Evolutionary conservation across 1,140 invertebrate genomes (phyloP).

Genomic region (Scaptomyza pallida): DNA sequence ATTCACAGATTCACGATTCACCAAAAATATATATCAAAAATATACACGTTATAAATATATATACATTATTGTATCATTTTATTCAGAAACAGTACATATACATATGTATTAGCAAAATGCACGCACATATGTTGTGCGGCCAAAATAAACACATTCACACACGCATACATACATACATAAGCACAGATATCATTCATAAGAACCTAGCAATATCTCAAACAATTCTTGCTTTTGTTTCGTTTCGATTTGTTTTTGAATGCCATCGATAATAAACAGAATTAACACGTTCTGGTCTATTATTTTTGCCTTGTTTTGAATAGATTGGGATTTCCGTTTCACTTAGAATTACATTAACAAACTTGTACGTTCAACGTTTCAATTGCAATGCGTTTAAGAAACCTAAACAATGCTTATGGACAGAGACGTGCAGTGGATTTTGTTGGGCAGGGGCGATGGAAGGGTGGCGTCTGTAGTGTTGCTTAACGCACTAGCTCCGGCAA

Average conservation of each 20-base stretch:
- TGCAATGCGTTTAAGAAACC: slow-evolving; percentile 17
- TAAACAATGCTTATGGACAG: neutral
- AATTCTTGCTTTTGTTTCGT: slow-evolving; percentile 29
- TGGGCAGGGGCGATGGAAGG: neutral
- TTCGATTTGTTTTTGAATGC: slow-evolving; percentile 19
- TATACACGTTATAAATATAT: slow-evolving; percentile 45
- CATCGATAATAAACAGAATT: slow-evolving; percentile 45
- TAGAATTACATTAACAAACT: slow-evolving; percentile 50
- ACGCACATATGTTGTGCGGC: slow-evolving; percentile 23
- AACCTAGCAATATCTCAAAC: too few relatives aligned
- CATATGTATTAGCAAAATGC: slow-evolving; percentile 18
- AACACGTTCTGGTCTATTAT: slow-evolving; percentile 54
- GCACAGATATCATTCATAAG: slow-evolving; percentile 45
- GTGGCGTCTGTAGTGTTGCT: slow-evolving; percentile 1
- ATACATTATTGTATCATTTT: slow-evolving; percentile 55
- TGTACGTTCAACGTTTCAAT: slow-evolving; percentile 32
- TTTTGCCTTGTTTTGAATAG: slow-evolving; percentile 7
- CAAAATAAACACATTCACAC: slow-evolving; percentile 22
- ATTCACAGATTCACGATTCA: slow-evolving; percentile 27
- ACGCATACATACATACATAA: slow-evolving; percentile 9
- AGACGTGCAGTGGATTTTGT: neutral
- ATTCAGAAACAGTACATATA: slow-evolving; percentile 36
- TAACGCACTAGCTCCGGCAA: slow-evolving; percentile 76
- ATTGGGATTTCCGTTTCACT: slow-evolving; percentile 46
- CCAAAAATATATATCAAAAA: slow-evolving; percentile 47